Conservation (phyloP, 1,140 invertebrate species). For the Cecropterus lyciades region DNA sequence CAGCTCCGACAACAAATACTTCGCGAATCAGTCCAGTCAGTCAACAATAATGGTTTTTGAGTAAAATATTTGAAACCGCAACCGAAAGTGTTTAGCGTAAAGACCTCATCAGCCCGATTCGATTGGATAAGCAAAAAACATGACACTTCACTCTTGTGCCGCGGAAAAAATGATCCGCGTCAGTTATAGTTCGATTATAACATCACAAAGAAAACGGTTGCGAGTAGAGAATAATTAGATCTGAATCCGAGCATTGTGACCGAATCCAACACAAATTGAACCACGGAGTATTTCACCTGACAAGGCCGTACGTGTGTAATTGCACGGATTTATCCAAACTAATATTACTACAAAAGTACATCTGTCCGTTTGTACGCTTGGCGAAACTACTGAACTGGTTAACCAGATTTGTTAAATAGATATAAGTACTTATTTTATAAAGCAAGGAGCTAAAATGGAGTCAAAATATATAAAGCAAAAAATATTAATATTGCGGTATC, state of each 20-base stretch:
- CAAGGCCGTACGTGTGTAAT: slow-evolving; percentile 75
- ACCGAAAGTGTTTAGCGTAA: slow-evolving; percentile 24
- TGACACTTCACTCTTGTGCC: slow-evolving; percentile 51
- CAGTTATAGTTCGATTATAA: slow-evolving; percentile 59
- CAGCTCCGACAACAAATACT: no score
- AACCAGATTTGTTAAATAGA: no score
- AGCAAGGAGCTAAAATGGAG: no score
- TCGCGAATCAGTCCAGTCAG: slow-evolving; percentile 4
- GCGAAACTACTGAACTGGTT: no score
- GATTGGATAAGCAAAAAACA: slow-evolving; percentile 48
- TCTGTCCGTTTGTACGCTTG: no score
- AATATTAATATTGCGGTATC: no score
- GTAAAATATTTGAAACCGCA: slow-evolving; percentile 8
- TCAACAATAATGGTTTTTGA: neutral
- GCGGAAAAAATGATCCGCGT: slow-evolving; percentile 53
- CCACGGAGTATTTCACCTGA: slow-evolving; percentile 74
- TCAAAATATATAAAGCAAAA: no score
- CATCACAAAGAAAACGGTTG: slow-evolving; percentile 57
- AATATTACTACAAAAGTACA: no score
- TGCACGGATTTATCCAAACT: slow-evolving; percentile 67
- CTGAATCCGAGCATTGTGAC: slow-evolving; percentile 58
- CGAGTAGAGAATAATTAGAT: slow-evolving; percentile 67
- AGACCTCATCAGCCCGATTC: slow-evolving; percentile 31
- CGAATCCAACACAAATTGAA: slow-evolving; percentile 66
- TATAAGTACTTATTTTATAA: no score